These are phyloP conservation scores for Xenopus laevis DNA, from an alignment of 2,113 vertebrate genomes.

Conservation along the genomic window DNA sequence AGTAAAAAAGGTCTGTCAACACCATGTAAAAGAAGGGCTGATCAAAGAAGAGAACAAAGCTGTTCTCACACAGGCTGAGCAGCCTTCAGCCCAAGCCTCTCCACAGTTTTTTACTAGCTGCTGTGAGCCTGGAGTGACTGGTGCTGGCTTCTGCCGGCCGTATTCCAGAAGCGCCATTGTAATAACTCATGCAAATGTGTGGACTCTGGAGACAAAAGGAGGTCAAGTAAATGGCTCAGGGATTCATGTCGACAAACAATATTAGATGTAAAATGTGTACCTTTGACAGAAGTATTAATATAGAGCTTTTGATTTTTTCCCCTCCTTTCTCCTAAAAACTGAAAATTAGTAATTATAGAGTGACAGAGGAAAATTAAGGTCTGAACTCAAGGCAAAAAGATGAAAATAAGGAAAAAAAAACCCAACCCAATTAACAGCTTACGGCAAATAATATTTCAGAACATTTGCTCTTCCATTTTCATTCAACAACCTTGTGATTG, in stretches of 20 bases:
- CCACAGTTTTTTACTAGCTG: constrained; percentile 62
- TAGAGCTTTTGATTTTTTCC: constrained; percentile 69
- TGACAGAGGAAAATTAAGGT: constrained; percentile 77
- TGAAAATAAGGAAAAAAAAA: constrained; percentile 50
- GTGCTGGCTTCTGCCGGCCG: constrained; percentile 57
- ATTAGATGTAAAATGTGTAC: constrained; percentile 77
- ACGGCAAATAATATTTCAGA: constrained; percentile 70
- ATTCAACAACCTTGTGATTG: constrained; percentile 85
- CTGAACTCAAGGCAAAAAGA: constrained; percentile 78
- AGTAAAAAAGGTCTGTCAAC: constrained; percentile 63
- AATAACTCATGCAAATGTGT: constrained; percentile 82
- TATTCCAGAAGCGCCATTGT: constrained; percentile 58
- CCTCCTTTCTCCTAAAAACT: constrained; percentile 50
- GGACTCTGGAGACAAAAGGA: constrained; percentile 76
- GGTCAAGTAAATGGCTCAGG: constrained; percentile 72
- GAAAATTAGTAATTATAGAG: constrained; percentile 74
- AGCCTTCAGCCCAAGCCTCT: constrained; percentile 65
- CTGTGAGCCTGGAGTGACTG: constrained; percentile 59
- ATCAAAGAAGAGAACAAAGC: constrained; percentile 72
- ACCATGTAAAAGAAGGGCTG: constrained; percentile 66
- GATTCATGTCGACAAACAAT: constrained; percentile 80
- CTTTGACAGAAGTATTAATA: constrained; percentile 82
- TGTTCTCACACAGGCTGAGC: constrained; percentile 64
- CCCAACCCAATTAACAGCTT: constrained; percentile 75
- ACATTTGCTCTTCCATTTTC: constrained; percentile 70